Base-by-base conservation (phyloP, 2,888 invertebrate species). In the Galeopsomyia nigrocyanea region DNA sequence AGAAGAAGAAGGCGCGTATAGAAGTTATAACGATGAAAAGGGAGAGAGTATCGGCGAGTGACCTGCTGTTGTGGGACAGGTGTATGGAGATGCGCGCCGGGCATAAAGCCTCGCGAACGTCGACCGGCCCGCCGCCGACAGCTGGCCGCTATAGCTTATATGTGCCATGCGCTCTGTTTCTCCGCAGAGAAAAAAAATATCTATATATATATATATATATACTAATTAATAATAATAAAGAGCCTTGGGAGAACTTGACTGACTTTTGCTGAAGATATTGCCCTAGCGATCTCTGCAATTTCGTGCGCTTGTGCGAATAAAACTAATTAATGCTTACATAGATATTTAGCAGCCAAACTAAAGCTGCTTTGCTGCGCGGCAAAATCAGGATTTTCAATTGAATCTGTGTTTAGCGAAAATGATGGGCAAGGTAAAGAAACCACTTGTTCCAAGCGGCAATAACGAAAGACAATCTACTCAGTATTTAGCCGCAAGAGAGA, bases 21-120 rank as follows among this genome's bases (percentile, higher is more conserved):
- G 19, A 55, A 50, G 2, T 50, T 46, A 14, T 56, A 68, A 62
- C 57, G 57, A 51, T 47, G 22, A 57, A 51, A 56, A 53, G 26
- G 50, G 9, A 56, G 17, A 22, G 10, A 46, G 46, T 5, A 56
- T 56, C 63, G 53, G 67, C 63, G 62, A 74, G 61, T 71, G 68
- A 68, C 71, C 71, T 71, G 74, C 71, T 71, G 74, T 68, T 65
- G 31, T 39, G 46, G 46, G 74, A 51, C 74, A 74, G 74, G 74
- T 74, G 74, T 74, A 71, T 71, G 60, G 49, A 61, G 60, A 63
- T 55, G 70, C 55, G 56, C 49, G 16, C 26, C 17, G 46, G 14
- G 39, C 65, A 31, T 64, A 64, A 64, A 68, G 64, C 64, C 68
- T 49, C 14, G 49, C 46, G 22, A 65, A 46, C 39, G 47, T 56